Evolutionary conservation across 1,140 invertebrate species (phyloP), one percentile per base, ranked within the genome.

Genomic region (Bombus superbus): DNA sequence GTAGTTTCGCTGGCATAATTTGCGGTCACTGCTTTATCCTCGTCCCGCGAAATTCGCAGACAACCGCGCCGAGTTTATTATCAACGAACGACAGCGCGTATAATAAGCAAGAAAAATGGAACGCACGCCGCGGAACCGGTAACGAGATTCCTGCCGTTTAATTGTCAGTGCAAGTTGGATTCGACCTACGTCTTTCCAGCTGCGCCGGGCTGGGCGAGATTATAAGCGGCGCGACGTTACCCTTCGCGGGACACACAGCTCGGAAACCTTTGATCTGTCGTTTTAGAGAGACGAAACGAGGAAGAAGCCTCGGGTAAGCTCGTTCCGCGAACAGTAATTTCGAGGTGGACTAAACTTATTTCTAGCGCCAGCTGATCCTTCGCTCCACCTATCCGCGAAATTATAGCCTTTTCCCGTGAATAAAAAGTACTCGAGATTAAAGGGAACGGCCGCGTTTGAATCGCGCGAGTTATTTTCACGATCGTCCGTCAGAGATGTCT

Each of bases 291-390:
- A 44, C 25, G 57, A 62, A 59, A 57, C 28, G 62, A n/a, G n/a
- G 35, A 66, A 77, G 44, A 57, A 35, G 44, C 22, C 40, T 22
- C 73, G 72, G 8, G 71, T 69, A 71, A 79, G 76, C 75, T 79
- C 82, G 82, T 84, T 71, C 9, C 53, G 38, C 83, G 66, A 38
- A 57, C 57, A 64, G 77, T 73, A 85, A 85, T 85, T 85, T 80
- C 83, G 68, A 85, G 53, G 40, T 80, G 83, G 77, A 80, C 77
- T 80, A 80, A 85, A 85, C 83, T 85, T 85, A 85, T 85, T 80
- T 80, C 77, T 71, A 66, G 32, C 42, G 35, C 42, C 53, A 47
- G 53, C 11, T 69, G 75, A 83, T 66, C 38, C 69, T 53, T 18
- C 22, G 47, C n/a, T 57, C 15, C 13, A 25, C 11, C 44, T 69